Conservation (phyloP, 1,140 invertebrate genomes). For the Drosophila truncata region DNA sequence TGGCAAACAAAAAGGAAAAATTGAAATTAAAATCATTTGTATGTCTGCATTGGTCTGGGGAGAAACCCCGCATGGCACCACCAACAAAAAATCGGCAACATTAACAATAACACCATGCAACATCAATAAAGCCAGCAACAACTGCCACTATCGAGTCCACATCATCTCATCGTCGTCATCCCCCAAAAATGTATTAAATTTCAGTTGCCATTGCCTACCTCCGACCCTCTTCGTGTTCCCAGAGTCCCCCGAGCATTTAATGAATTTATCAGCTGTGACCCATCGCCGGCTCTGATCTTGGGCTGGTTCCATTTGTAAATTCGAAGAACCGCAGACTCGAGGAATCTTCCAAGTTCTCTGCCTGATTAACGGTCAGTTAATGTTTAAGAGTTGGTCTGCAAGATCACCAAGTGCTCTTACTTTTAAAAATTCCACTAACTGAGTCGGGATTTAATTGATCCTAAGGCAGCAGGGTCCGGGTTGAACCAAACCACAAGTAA, state of each 20-base stretch:
- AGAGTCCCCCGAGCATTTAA: slow-evolving; percentile 57
- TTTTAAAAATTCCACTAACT: too few species aligned
- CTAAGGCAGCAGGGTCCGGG: not conserved
- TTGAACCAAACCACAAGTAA: slow-evolving; percentile 52
- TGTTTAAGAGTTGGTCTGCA: slow-evolving; percentile 65
- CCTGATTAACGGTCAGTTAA: slow-evolving; percentile 58
- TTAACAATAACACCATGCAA: slow-evolving; percentile 57
- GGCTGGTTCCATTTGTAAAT: slow-evolving; percentile 45
- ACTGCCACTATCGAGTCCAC: slow-evolving; percentile 28
- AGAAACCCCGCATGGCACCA: slow-evolving; percentile 58
- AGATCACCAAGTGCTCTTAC: slow-evolving; percentile 8
- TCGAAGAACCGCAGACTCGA: slow-evolving; percentile 11
- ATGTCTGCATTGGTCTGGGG: slow-evolving; percentile 39
- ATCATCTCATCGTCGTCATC: slow-evolving; percentile 49
- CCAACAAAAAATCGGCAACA: slow-evolving; percentile 55
- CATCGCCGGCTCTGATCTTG: slow-evolving; percentile 52
- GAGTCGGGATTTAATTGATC: too few species aligned
- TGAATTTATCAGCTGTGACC: slow-evolving; percentile 79
- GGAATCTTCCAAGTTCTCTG: slow-evolving; percentile 7
- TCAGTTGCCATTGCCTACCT: slow-evolving; percentile 45
- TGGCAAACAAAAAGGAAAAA: slow-evolving; percentile 28
- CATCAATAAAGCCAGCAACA: slow-evolving; percentile 60
- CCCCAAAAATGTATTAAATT: slow-evolving; percentile 67
- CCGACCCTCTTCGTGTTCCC: slow-evolving; percentile 9
- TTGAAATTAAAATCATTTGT: slow-evolving; percentile 67